Conservation (phyloP, 2,113 vertebrate genomes). For the Pseudonaja textilis region DNA sequence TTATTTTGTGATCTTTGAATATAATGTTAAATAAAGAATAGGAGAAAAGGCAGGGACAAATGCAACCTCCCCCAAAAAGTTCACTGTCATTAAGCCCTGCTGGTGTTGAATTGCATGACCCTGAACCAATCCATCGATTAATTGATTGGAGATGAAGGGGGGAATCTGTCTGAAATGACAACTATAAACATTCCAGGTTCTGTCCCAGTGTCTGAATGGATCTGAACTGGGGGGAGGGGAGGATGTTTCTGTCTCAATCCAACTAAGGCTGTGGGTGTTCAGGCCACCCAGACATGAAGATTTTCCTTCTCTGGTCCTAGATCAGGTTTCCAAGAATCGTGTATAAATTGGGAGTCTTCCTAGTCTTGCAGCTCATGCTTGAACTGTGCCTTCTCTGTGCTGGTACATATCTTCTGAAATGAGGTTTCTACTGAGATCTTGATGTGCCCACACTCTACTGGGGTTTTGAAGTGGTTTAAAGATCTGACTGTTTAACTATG, state of each 20-base stretch:
- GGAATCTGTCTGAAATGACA: neutral
- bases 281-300: neutral
- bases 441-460: neutral
- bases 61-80: constrained; percentile 1
- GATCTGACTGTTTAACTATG: neutral
- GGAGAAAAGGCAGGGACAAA: constrained; percentile 17
- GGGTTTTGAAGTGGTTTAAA: neutral
- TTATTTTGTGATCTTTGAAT: constrained; percentile 40
- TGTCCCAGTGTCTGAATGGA: neutral
- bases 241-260: neutral
- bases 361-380: neutral
- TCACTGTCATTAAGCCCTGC: neutral
- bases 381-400: neutral
- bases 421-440: neutral
- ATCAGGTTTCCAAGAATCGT: neutral
- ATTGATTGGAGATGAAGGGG: neutral
- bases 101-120: neutral
- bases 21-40: neutral
- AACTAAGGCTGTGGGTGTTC: neutral
- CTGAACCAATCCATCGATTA: neutral
- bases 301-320: neutral
- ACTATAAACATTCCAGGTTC: neutral
- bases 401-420: neutral
- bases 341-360: neutral
- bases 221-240: neutral